Base-by-base conservation (phyloP, 2,797 vertebrate genomes). In the Lycodopsis pacificus region DNA sequence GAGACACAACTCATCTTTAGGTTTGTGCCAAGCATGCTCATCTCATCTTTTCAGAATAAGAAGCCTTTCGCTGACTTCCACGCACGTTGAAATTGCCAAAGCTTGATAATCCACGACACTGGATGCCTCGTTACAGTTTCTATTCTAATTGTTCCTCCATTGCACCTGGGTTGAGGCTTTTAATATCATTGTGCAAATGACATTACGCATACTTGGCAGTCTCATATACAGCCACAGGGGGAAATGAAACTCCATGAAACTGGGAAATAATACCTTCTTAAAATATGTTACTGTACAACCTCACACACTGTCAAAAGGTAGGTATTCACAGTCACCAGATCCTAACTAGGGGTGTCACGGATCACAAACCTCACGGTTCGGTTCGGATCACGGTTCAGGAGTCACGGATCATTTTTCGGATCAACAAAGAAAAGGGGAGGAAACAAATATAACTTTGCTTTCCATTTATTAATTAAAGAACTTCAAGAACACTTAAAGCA, bases 111-210 rank as follows among this genome's bases (percentile, higher is more conserved):
- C 32, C 61, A 53, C 4, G 5, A 32, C 32, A 36, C n/a, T 15
- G 19, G 48, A 61, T 49, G 51, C 42, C 59, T 49, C 20, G 38
- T 44, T 68, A 64, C 54, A 76, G 22, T 38, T 34, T 54, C 62
- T 57, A 34, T 30, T 69, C 57, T 34, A 34, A 82, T 71, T 65
- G 56, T 67, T 53, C 30, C 71, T 69, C 48, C 32, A 19, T 27
- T 53, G 46, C 62, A 76, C 54, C 32, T 73, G 25, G 9, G 59
- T 42, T 61, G 42, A 69, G 53, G 65, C 22, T 70, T 65, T 80
- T 71, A 53, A 69, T 25, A 56, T 76, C 32, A 38, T 25, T 58
- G 76, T 71, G 72, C 36, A 61, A 61, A 83, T 71, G 76, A 49
- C 40, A 63, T 63, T 27, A 19, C 20, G 19, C 32, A 44, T 59